Conservation (phyloP, 2,113 vertebrate genomes). For the Chrysochloris asiatica region DNA sequence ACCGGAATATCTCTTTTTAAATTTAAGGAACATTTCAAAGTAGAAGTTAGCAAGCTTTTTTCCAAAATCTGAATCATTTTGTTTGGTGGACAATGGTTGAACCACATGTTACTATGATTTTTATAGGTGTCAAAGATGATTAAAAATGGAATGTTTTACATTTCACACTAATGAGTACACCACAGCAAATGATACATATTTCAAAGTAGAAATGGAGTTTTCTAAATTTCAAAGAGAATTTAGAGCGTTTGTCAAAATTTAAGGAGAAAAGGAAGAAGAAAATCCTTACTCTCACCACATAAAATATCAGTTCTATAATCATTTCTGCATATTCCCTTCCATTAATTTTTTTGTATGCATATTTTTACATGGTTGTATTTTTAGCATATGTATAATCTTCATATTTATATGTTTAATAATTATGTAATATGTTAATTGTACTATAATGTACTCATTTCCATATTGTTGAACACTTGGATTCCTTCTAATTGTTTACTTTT, state of each 20-base stretch:
- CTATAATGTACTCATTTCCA: neutral
- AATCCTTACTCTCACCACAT: neutral
- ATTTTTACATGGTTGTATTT: neutral
- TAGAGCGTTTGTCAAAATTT: constrained; percentile 4
- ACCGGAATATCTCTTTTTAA: too few relatives aligned
- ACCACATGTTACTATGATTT: neutral
- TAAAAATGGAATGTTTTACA: constrained; percentile 15
- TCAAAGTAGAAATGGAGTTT: neutral
- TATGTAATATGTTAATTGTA: neutral
- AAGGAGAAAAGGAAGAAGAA: constrained; percentile 1
- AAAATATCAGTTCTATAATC: constrained; percentile 4
- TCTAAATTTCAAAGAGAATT: constrained; percentile 29
- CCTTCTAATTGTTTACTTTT: constrained; percentile 48
- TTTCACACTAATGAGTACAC: neutral
- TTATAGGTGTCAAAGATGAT: constrained; percentile 2
- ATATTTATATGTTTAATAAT: constrained; percentile 27
- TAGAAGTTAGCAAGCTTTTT: neutral
- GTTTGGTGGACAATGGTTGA: constrained; percentile 19
- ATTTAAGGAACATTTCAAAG: neutral
- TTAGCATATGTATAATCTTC: neutral
- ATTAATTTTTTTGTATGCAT: constrained; percentile 13
- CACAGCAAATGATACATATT: neutral
- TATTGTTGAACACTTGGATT: neutral
- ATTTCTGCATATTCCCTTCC: neutral
- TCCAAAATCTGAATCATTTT: constrained; percentile 22